Conservation (phyloP, 2,888 invertebrate genomes). For the Deladenus siricidicola region DNA sequence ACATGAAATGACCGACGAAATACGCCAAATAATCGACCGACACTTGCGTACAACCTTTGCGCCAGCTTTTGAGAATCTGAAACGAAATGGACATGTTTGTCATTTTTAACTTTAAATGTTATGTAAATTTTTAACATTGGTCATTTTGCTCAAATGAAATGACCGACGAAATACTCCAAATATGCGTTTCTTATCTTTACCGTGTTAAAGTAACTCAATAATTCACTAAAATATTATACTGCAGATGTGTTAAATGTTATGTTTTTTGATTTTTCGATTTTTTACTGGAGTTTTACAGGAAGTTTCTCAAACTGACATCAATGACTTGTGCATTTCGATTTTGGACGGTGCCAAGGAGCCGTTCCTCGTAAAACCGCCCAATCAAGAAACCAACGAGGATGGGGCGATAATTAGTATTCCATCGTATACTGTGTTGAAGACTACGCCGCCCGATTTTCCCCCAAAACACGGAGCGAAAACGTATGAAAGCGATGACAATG, state of each 20-base stretch:
- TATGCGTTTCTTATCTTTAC: no score
- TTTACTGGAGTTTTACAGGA: conserved; percentile 22
- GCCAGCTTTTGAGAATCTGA: conserved; percentile 50
- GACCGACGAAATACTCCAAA: no score
- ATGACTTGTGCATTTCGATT: conserved; percentile 37
- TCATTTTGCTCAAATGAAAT: no score
- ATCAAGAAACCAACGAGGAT: not conserved
- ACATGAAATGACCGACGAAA: conserved; percentile 22
- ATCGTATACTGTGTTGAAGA: conserved; percentile 18
- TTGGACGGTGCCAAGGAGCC: conserved; percentile 44
- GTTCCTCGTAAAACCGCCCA: conserved; percentile 20
- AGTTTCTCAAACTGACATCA: conserved; percentile 38
- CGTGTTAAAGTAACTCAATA: no score
- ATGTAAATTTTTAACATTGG: no score
- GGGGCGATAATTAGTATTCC: conserved; percentile 7
- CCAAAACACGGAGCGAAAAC: conserved; percentile 2
- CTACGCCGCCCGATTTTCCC: not conserved
- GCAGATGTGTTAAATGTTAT: not conserved
- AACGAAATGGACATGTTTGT: conserved; percentile 42
- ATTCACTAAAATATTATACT: not conserved
- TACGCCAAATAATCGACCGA: conserved; percentile 29
- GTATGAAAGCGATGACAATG: conserved; percentile 36
- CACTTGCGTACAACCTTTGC: conserved; percentile 45
- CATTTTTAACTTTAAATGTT: conserved; percentile 4
- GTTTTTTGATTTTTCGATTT: not conserved